Evolutionary conservation across 35 echinoderm and acorn worm genomes (phyloP).

Genomic region (Patiria miniata): DNA sequence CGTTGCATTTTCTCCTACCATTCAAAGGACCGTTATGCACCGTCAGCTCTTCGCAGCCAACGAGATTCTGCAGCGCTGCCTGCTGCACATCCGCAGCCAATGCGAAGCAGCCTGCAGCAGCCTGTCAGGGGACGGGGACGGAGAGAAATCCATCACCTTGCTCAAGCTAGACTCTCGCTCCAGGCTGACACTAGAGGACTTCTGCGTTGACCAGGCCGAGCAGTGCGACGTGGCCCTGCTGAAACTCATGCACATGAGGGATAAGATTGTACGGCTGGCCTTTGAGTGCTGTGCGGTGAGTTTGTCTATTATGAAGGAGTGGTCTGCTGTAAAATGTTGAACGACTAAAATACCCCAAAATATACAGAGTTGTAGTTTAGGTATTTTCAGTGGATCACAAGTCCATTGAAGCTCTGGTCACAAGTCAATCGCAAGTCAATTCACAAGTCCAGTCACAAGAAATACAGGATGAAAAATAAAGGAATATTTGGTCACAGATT

Average conservation of each 20-base stretch:
- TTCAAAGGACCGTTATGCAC: slow-evolving; percentile 70
- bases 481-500: no score
- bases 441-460: no score
- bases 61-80: slow-evolving; percentile 94
- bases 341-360: no score
- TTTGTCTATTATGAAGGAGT: neutral
- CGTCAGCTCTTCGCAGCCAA: slow-evolving; percentile 93
- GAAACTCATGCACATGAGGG: slow-evolving; percentile 74
- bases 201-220: slow-evolving; percentile 82
- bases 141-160: slow-evolving; percentile 84
- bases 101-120: slow-evolving; percentile 86
- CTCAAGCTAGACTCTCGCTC: slow-evolving; percentile 62
- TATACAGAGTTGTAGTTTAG: no score
- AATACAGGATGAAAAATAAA: no score
- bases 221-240: slow-evolving; percentile 78
- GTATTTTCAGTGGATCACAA: neutral
- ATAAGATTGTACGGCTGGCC: slow-evolving; percentile 74
- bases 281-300: slow-evolving; percentile 90
- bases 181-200: slow-evolving; percentile 72
- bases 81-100: slow-evolving; percentile 85
- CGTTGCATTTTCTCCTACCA: neutral
- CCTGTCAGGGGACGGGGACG: slow-evolving; percentile 59
- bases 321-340: no score
- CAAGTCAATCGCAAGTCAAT: no score
- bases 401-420: neutral